Base-by-base conservation (phyloP, 1,140 invertebrate genomes). In the Idris sp. region DNA sequence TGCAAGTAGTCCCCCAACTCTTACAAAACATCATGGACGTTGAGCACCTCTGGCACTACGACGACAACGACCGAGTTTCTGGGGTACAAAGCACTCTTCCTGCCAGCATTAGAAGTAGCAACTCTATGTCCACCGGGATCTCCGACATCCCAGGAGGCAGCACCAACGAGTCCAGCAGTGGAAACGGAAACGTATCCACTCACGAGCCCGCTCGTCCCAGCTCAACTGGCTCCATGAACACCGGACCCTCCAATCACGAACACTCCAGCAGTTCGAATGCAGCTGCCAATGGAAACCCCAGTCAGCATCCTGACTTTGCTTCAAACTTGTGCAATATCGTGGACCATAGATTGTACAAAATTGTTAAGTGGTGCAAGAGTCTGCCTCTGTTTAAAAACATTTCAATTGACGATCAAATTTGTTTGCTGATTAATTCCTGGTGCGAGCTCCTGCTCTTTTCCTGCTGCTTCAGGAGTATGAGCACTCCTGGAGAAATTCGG, bases 291-390 rank as follows among this genome's bases (percentile, higher is more conserved):
- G 88, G 89, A 18, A 93, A 93, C 79, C 89, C 92, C n/a, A 91
- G 81, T 1, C 83, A 85, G 28, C 79, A 92, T 84, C 92, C 93
- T 0, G 95, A 96, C 87, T 94, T 95, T 81, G 89, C 96, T 19
- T 94, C 94, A 0, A 95, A 95, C 84, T 88, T 97, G 76, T 97
- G 95, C 88, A 94, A 95, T 83, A 96, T 98, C 56, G 96, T 97
- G 28, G 97, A 99, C 87, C 94, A 98, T 86, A 88, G 97, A 25
- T 90, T 99, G 0, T 98, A 98, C 84, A 98, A 98, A 89, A 97
- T 99, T 75, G 97, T 99, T 48, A 97, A 98, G 82, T 99, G 97
- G 97, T 98, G 97, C 88, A 96, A 98, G 85, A 97, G 96, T 86
- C 88, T 99, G 81, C 97, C 97, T 7, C 90, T 98, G 2, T 98